Evolutionary conservation across 2,888 invertebrate genomes (phyloP).

Genomic region (Dryadula phaetusa): DNA sequence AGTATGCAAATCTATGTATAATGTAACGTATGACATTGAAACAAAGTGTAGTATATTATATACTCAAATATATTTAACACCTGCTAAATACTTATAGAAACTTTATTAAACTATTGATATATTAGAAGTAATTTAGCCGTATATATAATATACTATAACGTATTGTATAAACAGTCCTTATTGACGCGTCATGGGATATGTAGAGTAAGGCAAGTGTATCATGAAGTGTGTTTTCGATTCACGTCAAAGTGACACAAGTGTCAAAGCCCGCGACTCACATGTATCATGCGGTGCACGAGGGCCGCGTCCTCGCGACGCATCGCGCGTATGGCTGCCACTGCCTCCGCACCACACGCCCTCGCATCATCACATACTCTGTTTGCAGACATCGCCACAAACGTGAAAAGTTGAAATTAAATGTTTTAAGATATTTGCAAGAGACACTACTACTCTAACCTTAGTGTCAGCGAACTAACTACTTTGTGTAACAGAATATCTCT

Average conservation of each 20-base stretch:
- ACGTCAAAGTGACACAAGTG: not conserved
- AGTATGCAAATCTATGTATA: too few species aligned
- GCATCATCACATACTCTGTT: not conserved
- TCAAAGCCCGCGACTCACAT: slow-evolving; percentile 54
- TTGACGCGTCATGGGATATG: not conserved
- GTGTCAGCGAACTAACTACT: not conserved
- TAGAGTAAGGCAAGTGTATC: not conserved
- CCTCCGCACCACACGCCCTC: slow-evolving; percentile 35
- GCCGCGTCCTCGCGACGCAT: slow-evolving; percentile 62
- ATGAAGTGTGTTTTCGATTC: not conserved
- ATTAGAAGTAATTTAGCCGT: too few species aligned
- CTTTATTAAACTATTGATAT: too few species aligned
- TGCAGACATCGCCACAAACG: slow-evolving; percentile 1
- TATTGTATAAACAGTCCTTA: too few species aligned
- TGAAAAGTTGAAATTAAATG: not conserved
- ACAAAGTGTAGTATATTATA: too few species aligned
- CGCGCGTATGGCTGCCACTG: slow-evolving; percentile 53
- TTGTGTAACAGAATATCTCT: not conserved
- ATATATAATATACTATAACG: too few species aligned
- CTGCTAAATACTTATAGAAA: too few species aligned
- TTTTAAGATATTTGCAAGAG: not conserved
- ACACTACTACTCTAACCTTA: not conserved
- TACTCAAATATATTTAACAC: too few species aligned
- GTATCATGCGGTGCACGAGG: slow-evolving; percentile 60
- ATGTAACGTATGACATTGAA: too few species aligned